Evolutionary conservation across 2,797 vertebrate species (phyloP), one percentile per base, ranked within the genome.

Genomic region (Oceanodroma leucorhoa): DNA sequence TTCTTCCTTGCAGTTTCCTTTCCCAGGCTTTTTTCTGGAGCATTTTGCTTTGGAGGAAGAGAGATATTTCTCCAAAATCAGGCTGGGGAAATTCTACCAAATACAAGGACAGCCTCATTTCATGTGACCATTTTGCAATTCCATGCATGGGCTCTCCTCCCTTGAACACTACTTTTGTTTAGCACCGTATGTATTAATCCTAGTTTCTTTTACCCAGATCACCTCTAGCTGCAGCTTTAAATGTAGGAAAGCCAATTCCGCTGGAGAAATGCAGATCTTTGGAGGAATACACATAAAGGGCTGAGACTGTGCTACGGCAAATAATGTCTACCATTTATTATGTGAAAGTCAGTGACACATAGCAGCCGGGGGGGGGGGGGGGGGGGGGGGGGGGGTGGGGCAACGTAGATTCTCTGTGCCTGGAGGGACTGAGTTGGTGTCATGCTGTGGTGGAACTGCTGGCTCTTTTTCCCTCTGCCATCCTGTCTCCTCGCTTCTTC

Each of bases 301-400:
- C 29, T 53, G 34, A 70, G 23, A 6, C 6, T 5, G 2, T 32
- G 30, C 21, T 48, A n/a, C 2, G 1, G 18, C 22, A 23, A 54
- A 34, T 32, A 14, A 3, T 20, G 21, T 29, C 69, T 66, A 26
- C 19, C 4, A 15, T 51, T 61, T 32, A 30, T 66, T 11, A 13
- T 4, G 12, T 30, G 34, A 22, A 34, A 60, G 14, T 15, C 30
- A 40, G 17, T 32, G 61, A 27, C 3, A 15, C 5, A 22, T 1
- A 18, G 45, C 38, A 45, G n/a, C 14, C 2, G 5, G 21, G n/a
- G n/a, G n/a, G n/a, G n/a, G n/a, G n/a, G n/a, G n/a, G n/a, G 36
- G 10, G 29, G 23, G 23, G 10, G 19, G 2, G 21, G 4, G 29
- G 14, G 14, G 10, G 3, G 10, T 10, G 29, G 2, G 9, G 5